These are phyloP conservation scores for Noctua comes DNA, from an alignment of 2,888 invertebrate species.

Conservation along the genomic window DNA sequence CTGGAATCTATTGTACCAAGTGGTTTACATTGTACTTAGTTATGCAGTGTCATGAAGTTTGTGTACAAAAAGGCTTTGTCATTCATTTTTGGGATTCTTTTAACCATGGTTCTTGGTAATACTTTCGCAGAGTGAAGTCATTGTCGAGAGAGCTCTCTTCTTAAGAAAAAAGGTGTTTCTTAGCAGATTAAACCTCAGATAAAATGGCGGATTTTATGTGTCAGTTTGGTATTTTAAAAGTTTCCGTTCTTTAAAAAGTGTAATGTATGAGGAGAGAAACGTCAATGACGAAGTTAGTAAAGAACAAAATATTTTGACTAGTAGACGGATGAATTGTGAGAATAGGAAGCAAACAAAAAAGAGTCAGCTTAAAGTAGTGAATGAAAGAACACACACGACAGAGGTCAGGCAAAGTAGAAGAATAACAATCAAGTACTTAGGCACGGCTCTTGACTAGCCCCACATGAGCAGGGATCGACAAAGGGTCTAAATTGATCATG, in stretches of 20 bases:
- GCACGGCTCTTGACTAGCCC: too few species aligned
- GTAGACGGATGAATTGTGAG: not conserved
- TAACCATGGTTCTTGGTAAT: constrained; percentile 23
- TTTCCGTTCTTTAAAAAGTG: not conserved
- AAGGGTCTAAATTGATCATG: not conserved
- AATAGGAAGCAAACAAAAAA: constrained; percentile 3
- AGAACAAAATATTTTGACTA: not conserved
- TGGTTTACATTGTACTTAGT: not conserved
- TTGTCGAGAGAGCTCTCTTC: constrained; percentile 22
- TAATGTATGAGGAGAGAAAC: not conserved
- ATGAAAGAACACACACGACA: not conserved
- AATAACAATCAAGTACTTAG: not conserved
- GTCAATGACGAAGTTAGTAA: not conserved
- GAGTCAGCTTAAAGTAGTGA: too few species aligned
- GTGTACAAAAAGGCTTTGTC: not conserved
- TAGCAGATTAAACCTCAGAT: constrained; percentile 12
- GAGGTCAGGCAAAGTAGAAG: not conserved
- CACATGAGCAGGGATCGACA: too few species aligned
- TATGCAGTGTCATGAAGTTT: not conserved
- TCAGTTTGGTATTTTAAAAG: too few species aligned
- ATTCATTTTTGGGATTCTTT: constrained; percentile 20
- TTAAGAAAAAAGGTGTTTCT: constrained; percentile 16
- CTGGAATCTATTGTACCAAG: not conserved
- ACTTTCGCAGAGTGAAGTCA: constrained; percentile 29
- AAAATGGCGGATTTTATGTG: not conserved